A percentile compares a stretch with the other conserved stretches of the same genome.
These are phyloP conservation scores for Laterallus jamaicensis DNA, from an alignment of 2,113 vertebrate genomes.

Conservation along the genomic window DNA sequence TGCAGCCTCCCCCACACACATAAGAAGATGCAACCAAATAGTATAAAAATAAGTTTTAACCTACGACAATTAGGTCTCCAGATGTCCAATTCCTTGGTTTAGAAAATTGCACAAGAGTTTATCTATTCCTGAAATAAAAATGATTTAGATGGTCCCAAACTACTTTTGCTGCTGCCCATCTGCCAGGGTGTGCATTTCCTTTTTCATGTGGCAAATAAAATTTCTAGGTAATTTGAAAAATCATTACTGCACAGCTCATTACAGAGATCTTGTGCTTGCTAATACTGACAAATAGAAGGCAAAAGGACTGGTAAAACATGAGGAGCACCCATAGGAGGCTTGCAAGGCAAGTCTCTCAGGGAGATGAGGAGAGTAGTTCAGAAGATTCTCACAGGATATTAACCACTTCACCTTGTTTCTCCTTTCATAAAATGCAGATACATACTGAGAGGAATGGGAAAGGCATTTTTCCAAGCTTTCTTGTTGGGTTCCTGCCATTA, in stretches of 20 bases:
- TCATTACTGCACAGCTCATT: not conserved
- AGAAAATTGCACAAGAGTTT: constrained; percentile 17
- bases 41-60: constrained; percentile 34
- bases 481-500: not conserved
- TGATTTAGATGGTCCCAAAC: not conserved
- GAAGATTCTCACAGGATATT: not conserved
- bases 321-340: not conserved
- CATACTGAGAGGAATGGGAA: not conserved
- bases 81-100: constrained; percentile 23
- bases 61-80: constrained; percentile 33
- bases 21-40: not conserved
- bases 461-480: not conserved
- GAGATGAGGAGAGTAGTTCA: not conserved
- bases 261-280: not conserved
- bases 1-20: not conserved
- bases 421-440: not conserved
- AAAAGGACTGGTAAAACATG: not conserved
- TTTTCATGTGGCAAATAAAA: not conserved
- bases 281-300: not conserved
- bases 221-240: not conserved
- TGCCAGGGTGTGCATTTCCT: not conserved
- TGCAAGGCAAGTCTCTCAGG: not conserved
- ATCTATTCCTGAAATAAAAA: constrained; percentile 38
- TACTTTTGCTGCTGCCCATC: not conserved
- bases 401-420: not conserved